phyloP scores from a whole-genome alignment of 1,140 invertebrate species.

The Goniozus legneri region DNA sequence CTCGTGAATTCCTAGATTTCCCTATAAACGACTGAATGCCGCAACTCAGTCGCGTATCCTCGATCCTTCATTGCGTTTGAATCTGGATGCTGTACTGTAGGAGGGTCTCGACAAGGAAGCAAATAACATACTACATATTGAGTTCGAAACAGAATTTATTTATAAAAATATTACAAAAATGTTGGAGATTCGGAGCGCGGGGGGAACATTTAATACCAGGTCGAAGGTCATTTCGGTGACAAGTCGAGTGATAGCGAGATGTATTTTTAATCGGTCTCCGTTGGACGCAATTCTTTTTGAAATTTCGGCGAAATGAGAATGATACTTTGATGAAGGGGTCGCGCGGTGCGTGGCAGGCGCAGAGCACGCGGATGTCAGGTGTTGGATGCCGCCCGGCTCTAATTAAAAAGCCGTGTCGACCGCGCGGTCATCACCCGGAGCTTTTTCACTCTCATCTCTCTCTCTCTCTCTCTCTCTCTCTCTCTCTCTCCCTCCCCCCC shows the following conservation, averaged over 20 bases:
- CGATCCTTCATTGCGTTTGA: too few species aligned
- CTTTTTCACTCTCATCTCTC: constrained; percentile 50
- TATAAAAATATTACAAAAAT: too few species aligned
- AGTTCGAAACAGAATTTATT: too few species aligned
- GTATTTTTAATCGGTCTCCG: not conserved
- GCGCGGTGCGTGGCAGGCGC: constrained; percentile 18
- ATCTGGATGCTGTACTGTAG: too few species aligned
- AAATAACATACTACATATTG: too few species aligned
- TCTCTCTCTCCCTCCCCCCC: not conserved
- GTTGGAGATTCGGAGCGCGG: too few species aligned
- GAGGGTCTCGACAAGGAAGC: too few species aligned
- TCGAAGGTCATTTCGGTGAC: constrained; percentile 10
- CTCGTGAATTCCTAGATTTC: too few species aligned
- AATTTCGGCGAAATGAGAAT: not conserved
- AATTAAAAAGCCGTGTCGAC: constrained; percentile 55
- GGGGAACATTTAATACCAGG: constrained; percentile 12
- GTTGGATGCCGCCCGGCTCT: constrained; percentile 43
- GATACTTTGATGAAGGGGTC: constrained; percentile 49
- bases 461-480: constrained; percentile 26
- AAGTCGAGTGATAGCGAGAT: not conserved
- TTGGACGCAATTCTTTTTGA: not conserved
- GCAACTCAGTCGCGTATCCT: too few species aligned
- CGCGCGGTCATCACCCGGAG: constrained; percentile 37
- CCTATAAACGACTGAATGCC: too few species aligned
- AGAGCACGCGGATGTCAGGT: constrained; percentile 46